Conservation (phyloP, 23 tunicate species). For the Halocynthia roretzi region DNA sequence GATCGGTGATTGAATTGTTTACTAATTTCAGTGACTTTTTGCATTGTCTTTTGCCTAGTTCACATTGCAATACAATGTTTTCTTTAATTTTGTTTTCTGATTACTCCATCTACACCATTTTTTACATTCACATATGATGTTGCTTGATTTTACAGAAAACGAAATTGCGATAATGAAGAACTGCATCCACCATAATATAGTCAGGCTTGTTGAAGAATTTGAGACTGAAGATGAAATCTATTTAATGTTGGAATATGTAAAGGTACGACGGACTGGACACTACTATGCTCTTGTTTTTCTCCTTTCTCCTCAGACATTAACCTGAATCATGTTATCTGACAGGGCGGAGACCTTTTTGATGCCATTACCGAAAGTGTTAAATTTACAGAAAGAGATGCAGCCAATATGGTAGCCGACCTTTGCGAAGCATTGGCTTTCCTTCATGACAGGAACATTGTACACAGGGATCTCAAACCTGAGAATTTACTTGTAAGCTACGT, state of each 20-base stretch:
- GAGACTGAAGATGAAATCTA: slow-evolving; percentile 92
- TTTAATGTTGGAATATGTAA: slow-evolving; percentile 82
- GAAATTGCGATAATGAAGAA: slow-evolving; percentile 98
- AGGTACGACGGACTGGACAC: slow-evolving; percentile 28
- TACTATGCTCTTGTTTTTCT: background rate
- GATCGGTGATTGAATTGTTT: slow-evolving; percentile 60
- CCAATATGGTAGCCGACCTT: slow-evolving; percentile 94
- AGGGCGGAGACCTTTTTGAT: slow-evolving; percentile 99
- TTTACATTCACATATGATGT: background rate
- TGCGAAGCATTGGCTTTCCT: slow-evolving; percentile 88
- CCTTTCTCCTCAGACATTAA: background rate
- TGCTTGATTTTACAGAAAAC: slow-evolving; percentile 55
- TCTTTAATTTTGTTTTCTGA: background rate
- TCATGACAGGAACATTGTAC: slow-evolving; percentile 90
- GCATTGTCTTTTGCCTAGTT: background rate
- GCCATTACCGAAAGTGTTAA: slow-evolving; percentile 98
- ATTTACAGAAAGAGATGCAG: slow-evolving; percentile 91
- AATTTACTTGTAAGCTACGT: slow-evolving; percentile 53
- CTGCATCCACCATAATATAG: slow-evolving; percentile 96
- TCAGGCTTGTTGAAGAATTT: slow-evolving; percentile 92
- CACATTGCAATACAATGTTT: background rate
- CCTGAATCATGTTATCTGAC: background rate
- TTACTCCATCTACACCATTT: background rate
- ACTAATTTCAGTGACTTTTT: background rate
- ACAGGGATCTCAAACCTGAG: slow-evolving; percentile 95